Base-by-base conservation (phyloP, 2,797 vertebrate species). In the Enteromius afrohamiltoni region DNA sequence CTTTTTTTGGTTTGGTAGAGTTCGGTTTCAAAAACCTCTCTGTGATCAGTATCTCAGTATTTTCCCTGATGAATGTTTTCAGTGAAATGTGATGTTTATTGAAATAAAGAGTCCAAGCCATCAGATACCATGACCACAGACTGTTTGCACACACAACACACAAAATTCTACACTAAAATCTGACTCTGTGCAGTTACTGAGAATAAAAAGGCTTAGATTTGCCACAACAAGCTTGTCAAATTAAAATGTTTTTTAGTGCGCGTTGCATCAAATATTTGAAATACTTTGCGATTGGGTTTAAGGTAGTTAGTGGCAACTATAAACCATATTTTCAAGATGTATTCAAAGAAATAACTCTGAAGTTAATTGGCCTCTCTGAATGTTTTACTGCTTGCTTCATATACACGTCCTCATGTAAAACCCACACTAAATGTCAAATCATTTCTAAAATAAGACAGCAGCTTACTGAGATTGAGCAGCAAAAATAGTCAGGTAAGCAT, bases 401-500 rank as follows among this genome's bases (percentile, higher is more conserved):
- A 68, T 34, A 13, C 34, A 71, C 62, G 51, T 86, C 62, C 69
- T 85, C 60, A 69, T 80, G 80, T 21, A 68, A 85, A 60, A 40
- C 64, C 31, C 64, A 83, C 65, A 68, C 70, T 58, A 79, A 68
- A 88, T 78, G 83, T 85, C 83, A 82, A 83, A 83, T 85, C 67
- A 76, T 45, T 75, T 31, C 80, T 86, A 85, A 85, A 84, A 82
- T 79, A 86, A 83, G 83, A 77, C 71, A 19, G 75, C 55, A 45
- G 58, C 65, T 68, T 67, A 60, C 83, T 79, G 64, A 40, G 65
- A 80, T 64, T 68, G 86, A 88, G 90, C 89, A 90, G 85, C 91
- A 93, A 93, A 94, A 93, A 93, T 93, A 94, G 90, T 89, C 89
- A 73, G 84, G 87, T 87, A 8, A 86, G 84, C 92, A 91, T 91